Percentiles rank a stretch among this genome's conserved stretches.
Conservation (phyloP, 1,140 invertebrate genomes). For the Papilio machaon region DNA sequence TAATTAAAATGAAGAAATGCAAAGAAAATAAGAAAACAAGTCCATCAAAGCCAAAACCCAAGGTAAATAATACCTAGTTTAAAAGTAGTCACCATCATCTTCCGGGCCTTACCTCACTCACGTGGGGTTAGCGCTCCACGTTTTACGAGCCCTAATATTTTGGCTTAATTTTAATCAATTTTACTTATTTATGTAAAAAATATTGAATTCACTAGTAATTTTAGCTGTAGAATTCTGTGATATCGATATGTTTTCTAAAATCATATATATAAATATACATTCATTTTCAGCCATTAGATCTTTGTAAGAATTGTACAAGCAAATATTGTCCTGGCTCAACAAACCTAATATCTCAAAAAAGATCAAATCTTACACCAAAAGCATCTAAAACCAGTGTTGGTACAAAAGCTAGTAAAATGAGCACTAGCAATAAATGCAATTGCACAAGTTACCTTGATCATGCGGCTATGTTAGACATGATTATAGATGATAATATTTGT, state of each 20-base stretch:
- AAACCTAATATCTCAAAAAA: conserved; percentile 42
- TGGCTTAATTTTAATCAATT: too few species aligned
- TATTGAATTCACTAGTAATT: too few species aligned
- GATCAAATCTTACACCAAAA: conserved; percentile 39
- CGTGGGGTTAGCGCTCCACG: too few species aligned
- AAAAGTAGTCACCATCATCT: too few species aligned
- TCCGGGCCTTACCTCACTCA: too few species aligned
- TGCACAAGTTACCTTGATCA: neutral
- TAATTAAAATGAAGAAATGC: conserved; percentile 5
- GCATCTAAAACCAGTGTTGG: conserved; percentile 23
- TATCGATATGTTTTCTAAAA: neutral
- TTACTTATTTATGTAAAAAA: too few species aligned
- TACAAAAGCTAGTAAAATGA: conserved; percentile 28
- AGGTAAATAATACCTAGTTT: conserved; percentile 13
- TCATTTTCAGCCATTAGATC: conserved; percentile 56
- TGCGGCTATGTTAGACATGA: conserved; percentile 43
- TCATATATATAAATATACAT: neutral
- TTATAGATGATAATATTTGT: conserved; percentile 47
- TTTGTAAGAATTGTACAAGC: conserved; percentile 51
- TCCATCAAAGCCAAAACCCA: conserved; percentile 16
- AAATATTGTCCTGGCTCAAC: conserved; percentile 53
- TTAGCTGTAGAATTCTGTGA: neutral
- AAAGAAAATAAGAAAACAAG: conserved; percentile 17
- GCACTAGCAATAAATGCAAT: neutral
- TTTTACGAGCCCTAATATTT: too few species aligned